Evolutionary conservation across 2,888 invertebrate genomes (phyloP), one percentile per base, ranked within the genome.

Genomic region (Alitta virens): DNA sequence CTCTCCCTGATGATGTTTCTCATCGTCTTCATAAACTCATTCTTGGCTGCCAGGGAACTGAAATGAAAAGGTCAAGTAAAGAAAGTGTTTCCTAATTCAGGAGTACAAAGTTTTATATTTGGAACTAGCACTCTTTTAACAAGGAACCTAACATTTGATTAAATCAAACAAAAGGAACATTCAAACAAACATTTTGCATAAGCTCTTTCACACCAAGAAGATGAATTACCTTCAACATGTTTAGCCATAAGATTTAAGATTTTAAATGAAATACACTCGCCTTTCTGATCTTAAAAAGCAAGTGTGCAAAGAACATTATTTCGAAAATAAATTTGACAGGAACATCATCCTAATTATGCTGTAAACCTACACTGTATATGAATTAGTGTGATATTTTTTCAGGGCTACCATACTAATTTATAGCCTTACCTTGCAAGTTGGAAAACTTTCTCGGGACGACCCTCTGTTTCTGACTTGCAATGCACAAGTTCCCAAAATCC

Each of bases 401-500:
- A n/a, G n/a, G n/a, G n/a, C n/a, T n/a, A n/a, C n/a, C n/a, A n/a
- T n/a, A n/a, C n/a, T n/a, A n/a, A n/a, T n/a, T n/a, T n/a, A n/a
- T n/a, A n/a, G n/a, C n/a, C n/a, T 72, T 82, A 92, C 92, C 92
- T 92, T 56, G 95, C 95, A 65, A 97, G 87, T 72, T 96, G 94
- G 82, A 97, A 97, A 72, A 95, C 91, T 84, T 95, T 95, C 84
- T 97, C 96, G 7, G 94, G 93, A 73, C 96, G 88, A 66, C 94
- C 88, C 80, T 96, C 94, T 72, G 93, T 86, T 84, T 95, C 95
- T 81, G 92, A 94, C 76, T 94, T 88, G 75, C 95, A 86, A 83
- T 97, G 96, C 74, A 97, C 93, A 69, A 97, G 87, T 84, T 97
- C 96, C 96, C 97, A 97, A 66, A 95, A 87, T 86, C 93, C 96